These are phyloP conservation scores for Trichosurus vulpecula DNA, from an alignment of 2,797 vertebrate genomes.

Conservation along the genomic window DNA sequence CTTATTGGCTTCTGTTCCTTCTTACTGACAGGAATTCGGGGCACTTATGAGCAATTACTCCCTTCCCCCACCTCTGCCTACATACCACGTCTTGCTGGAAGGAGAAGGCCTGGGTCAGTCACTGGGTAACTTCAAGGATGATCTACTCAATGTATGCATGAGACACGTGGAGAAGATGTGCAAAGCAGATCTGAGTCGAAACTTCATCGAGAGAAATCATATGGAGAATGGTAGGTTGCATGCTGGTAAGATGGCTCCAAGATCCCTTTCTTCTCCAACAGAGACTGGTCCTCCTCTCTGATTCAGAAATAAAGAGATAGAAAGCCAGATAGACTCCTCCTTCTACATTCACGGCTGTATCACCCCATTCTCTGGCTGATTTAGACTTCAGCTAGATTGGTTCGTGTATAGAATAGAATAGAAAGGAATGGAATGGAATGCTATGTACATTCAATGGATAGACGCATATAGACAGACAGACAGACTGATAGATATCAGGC, in stretches of 20 bases:
- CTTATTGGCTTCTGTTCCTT: neutral
- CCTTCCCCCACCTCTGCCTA: conserved; percentile 85
- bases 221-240: conserved; percentile 84
- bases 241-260: neutral
- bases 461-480: neutral
- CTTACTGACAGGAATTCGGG: conserved; percentile 84
- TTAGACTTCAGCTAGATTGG: neutral
- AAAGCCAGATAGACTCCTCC: neutral
- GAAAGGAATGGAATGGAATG: neutral
- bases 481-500: neutral
- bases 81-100: conserved; percentile 86
- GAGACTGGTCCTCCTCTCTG: neutral
- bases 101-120: conserved; percentile 86
- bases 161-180: conserved; percentile 87
- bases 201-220: conserved; percentile 87
- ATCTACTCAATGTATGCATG: conserved; percentile 85
- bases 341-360: neutral
- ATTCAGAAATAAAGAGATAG: neutral
- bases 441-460: neutral
- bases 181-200: conserved; percentile 85
- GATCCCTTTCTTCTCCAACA: neutral
- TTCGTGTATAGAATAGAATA: neutral
- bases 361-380: neutral
- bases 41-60: conserved; percentile 86
- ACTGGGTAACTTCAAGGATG: conserved; percentile 84